Evolutionary conservation across 2,888 invertebrate genomes (phyloP).

Genomic region (Mythimna impura): DNA sequence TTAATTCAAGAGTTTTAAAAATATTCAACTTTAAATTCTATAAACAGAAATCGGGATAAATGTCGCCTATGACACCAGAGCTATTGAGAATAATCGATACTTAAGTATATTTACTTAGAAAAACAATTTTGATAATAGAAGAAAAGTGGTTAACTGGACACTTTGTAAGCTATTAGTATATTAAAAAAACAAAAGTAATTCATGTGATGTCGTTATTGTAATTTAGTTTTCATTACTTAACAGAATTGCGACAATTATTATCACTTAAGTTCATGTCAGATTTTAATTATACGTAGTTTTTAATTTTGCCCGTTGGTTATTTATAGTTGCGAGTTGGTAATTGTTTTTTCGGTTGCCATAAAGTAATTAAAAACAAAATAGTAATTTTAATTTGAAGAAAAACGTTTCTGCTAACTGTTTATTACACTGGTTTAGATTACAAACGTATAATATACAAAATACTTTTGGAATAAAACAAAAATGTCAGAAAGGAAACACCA

Average conservation of each 20-base stretch:
- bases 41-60: too few species aligned
- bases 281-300: constrained; percentile 73
- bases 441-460: not conserved
- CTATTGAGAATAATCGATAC: not conserved
- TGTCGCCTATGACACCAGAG: not conserved
- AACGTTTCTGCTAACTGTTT: not conserved
- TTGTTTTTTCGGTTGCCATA: constrained; percentile 20
- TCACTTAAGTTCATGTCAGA: constrained; percentile 74
- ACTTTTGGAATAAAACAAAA: not conserved
- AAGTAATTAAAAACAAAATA: constrained; percentile 33
- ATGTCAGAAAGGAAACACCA: not conserved
- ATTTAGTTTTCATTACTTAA: constrained; percentile 76
- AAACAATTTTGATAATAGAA: not conserved
- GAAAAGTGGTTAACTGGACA: constrained; percentile 3
- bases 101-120: not conserved
- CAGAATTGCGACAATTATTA: constrained; percentile 70
- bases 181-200: constrained; percentile 44
- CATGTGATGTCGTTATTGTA: constrained; percentile 48
- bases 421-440: not conserved
- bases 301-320: constrained; percentile 38
- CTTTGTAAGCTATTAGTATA: constrained; percentile 50
- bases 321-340: constrained; percentile 18
- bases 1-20: too few species aligned
- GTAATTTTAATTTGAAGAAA: not conserved
- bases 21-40: too few species aligned